Evolutionary conservation across 2,888 invertebrate species (phyloP).

Genomic region (Neoascia interrupta): DNA sequence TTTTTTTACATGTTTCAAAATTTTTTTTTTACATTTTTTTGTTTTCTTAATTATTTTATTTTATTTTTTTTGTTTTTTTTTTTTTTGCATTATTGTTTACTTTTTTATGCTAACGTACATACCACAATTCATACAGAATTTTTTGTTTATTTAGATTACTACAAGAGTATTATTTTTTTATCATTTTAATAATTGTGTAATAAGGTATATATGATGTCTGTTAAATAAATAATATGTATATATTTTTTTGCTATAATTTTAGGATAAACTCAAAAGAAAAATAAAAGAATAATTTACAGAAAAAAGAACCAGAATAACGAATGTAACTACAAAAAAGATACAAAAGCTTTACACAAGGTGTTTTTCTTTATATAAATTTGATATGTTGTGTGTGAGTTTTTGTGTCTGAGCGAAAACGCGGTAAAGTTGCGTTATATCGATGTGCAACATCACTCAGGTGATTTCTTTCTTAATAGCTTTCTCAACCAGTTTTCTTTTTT

Average conservation of each 20-base stretch:
- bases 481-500: slow-evolving; percentile 22
- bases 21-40: slow-evolving; percentile 22
- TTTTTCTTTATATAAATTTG: slow-evolving; percentile 35
- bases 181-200: slow-evolving; percentile 30
- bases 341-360: slow-evolving; percentile 38
- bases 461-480: slow-evolving; percentile 48
- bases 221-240: slow-evolving; percentile 53
- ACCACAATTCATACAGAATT: slow-evolving; percentile 41
- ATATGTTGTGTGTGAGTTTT: slow-evolving; percentile 44
- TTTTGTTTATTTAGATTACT: slow-evolving; percentile 36
- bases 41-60: slow-evolving; percentile 23
- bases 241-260: slow-evolving; percentile 31
- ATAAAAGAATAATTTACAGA: slow-evolving; percentile 49
- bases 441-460: not conserved
- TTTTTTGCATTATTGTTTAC: slow-evolving; percentile 29
- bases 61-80: slow-evolving; percentile 35
- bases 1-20: slow-evolving; percentile 13
- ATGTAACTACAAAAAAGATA: slow-evolving; percentile 40
- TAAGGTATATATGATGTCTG: slow-evolving; percentile 38
- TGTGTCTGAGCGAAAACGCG: slow-evolving; percentile 37
- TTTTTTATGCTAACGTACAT: slow-evolving; percentile 49
- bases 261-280: slow-evolving; percentile 31
- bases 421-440: no score
- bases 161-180: slow-evolving; percentile 43
- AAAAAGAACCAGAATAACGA: slow-evolving; percentile 29